Evolutionary conservation across 2,888 invertebrate genomes (phyloP).

Genomic region (Nemotelus pantherinus): DNA sequence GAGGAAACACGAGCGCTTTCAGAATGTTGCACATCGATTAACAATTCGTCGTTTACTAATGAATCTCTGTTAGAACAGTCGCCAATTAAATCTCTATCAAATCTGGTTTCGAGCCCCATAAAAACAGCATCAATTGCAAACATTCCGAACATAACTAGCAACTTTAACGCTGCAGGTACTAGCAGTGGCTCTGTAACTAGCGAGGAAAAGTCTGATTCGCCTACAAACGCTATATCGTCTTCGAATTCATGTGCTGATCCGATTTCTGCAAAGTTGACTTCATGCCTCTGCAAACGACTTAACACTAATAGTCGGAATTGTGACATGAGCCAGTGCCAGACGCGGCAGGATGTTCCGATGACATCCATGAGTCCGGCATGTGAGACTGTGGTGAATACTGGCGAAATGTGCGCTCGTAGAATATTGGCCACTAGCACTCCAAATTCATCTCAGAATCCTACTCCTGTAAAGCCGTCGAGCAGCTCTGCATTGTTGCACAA

Average conservation of each 20-base stretch:
- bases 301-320: constrained; percentile 54
- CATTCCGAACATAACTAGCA: constrained; percentile 55
- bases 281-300: constrained; percentile 64
- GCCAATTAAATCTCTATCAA: constrained; percentile 72
- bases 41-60: constrained; percentile 30
- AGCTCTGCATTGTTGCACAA: constrained; percentile 57
- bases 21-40: constrained; percentile 42
- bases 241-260: constrained; percentile 59
- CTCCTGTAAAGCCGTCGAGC: constrained; percentile 41
- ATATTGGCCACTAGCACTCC: constrained; percentile 47
- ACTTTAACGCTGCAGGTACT: constrained; percentile 53
- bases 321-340: constrained; percentile 53
- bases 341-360: constrained; percentile 46
- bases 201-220: background rate
- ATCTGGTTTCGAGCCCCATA: constrained; percentile 70
- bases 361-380: background rate
- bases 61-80: constrained; percentile 64
- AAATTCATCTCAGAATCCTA: background rate
- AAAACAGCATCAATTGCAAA: constrained; percentile 62
- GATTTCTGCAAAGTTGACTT: constrained; percentile 65
- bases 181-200: constrained; percentile 59
- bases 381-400: background rate
- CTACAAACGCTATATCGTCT: constrained; percentile 15
- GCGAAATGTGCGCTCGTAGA: constrained; percentile 32
- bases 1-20: background rate